These are phyloP conservation scores for Chrysogorgia sp. DNA, from an alignment of 92 coral and sea anemone genomes.

Conservation along the genomic window DNA sequence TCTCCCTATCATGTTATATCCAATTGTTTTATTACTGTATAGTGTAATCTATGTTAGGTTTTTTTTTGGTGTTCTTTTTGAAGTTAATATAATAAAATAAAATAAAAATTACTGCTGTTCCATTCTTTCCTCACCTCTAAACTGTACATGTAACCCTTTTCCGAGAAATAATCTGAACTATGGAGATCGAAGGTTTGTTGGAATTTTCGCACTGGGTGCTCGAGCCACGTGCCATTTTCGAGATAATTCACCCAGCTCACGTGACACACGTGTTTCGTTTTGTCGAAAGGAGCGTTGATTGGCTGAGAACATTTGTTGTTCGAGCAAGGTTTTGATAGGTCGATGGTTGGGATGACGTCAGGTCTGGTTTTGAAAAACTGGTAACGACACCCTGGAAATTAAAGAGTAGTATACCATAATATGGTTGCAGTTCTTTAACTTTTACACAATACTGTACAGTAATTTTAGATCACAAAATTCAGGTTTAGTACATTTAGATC, in stretches of 20 bases:
- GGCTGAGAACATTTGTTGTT: conserved; percentile 31
- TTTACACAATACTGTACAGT: no score
- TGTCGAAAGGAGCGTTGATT: conserved; percentile 46
- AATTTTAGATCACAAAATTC: no score
- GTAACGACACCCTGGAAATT: conserved; percentile 36
- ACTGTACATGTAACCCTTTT: conserved; percentile 23
- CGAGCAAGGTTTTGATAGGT: conserved; percentile 17
- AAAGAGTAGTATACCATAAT: background rate
- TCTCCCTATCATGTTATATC: no score
- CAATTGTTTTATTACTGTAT: no score
- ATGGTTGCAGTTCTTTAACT: no score
- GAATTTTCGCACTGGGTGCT: conserved; percentile 14
- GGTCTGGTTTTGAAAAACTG: conserved; percentile 20
- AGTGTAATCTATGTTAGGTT: no score
- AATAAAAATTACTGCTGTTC: no score
- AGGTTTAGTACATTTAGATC: no score
- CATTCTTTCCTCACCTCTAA: conserved; percentile 30
- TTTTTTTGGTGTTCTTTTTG: no score
- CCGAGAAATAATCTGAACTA: conserved; percentile 13
- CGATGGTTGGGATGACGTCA: conserved; percentile 26
- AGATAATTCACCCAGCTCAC: conserved; percentile 38
- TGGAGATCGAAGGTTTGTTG: conserved; percentile 26
- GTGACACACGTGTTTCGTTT: conserved; percentile 15
- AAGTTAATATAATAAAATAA: no score
- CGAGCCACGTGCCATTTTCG: conserved; percentile 42